These are phyloP conservation scores for Keiferia lycopersicella DNA, from an alignment of 2,888 invertebrate genomes.

Conservation along the genomic window DNA sequence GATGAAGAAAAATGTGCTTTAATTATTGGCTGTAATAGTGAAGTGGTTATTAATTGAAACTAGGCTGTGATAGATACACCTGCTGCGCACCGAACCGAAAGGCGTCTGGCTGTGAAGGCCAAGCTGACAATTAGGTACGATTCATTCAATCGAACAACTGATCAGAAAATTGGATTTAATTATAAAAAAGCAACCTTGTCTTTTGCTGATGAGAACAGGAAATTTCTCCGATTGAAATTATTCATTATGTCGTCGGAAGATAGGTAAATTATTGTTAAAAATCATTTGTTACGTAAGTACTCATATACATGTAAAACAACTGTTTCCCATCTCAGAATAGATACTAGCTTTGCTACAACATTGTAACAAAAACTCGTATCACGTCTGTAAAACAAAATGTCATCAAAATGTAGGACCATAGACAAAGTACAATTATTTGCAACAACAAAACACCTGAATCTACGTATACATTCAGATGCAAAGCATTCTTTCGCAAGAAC, in stretches of 20 bases:
- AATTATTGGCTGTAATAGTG: neutral
- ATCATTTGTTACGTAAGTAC: too few relatives aligned
- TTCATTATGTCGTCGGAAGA: too few relatives aligned
- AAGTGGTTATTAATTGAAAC: neutral
- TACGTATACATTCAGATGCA: too few relatives aligned
- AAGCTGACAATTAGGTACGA: slow-evolving; percentile 43
- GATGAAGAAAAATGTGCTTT: neutral
- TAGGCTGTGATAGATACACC: neutral
- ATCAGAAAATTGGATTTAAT: slow-evolving; percentile 11
- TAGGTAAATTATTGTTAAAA: too few relatives aligned
- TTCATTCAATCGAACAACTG: slow-evolving; percentile 33
- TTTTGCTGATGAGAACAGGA: too few relatives aligned
- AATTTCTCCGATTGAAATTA: too few relatives aligned
- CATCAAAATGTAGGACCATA: too few relatives aligned
- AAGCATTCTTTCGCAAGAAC: too few relatives aligned
- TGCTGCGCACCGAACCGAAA: neutral
- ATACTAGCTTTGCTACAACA: neutral
- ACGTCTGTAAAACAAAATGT: too few relatives aligned
- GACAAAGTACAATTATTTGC: neutral
- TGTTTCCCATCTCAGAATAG: neutral
- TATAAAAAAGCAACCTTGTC: neutral
- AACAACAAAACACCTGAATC: neutral
- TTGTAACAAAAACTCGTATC: neutral
- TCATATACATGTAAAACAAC: too few relatives aligned
- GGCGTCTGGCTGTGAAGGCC: slow-evolving; percentile 47